Evolutionary conservation across 2,113 vertebrate species (phyloP), one percentile per base, ranked within the genome.

Genomic region (Isurus oxyrinchus): DNA sequence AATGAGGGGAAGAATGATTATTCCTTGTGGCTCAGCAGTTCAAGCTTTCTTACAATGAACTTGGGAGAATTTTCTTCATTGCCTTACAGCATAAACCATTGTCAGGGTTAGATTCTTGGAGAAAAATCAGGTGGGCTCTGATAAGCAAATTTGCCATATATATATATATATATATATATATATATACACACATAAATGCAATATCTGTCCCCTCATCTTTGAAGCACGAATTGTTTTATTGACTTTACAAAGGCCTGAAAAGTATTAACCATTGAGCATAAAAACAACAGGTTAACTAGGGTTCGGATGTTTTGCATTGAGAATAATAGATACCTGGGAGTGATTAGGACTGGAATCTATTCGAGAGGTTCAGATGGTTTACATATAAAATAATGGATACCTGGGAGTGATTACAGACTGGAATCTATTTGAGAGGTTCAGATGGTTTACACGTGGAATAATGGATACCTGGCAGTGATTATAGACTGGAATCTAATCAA

Each of bases 271-370:
- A 87, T 7, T 87, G 19, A 87, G 4, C 19, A 49, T 1, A 87
- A 87, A 53, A 53, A 21, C 44, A 44, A 25, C 44, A 23, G 21
- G 21, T 87, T 25, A 25, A 53, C 6, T 40, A 25, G 40, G 84
- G 16, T 76, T 35, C 31, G 35, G 13, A 5, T 14, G 81, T 27
- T 44, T 44, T 76, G 35, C 2, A 35, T 35, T 11, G 4, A 84
- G 79, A 84, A 84, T 84, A 84, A 84, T 84, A n/a, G n/a, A 84
- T 84, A n/a, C n/a, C 79, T 84, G 79, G 79, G 79, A 44, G n/a
- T 84, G 16, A 84, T 16, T 84, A 40, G 44, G 63, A 66, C 63
- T 66, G 63, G 63, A 66, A 66, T 66, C 63, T 66, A 66, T 19
- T 21, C 63, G 2, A 66, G 16, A 16, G 2, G 19, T 66, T 66